Evolutionary conservation across 92 coral and sea anemone genomes (phyloP).

Genomic region (Phymanthus crucifer): DNA sequence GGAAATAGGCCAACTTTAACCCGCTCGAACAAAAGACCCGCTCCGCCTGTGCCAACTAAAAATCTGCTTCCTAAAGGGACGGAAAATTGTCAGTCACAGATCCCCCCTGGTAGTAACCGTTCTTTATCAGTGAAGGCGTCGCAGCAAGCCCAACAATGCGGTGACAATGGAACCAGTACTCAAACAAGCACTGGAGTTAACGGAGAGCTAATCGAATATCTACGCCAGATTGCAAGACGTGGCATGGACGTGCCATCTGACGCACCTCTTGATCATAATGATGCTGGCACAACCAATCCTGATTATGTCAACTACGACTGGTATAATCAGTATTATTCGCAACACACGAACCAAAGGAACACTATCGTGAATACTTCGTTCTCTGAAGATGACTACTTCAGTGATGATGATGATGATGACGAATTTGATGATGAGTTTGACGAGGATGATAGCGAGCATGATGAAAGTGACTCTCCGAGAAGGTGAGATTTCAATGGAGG

Average conservation of each 20-base stretch:
- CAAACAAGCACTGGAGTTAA: not conserved
- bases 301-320: slow-evolving; percentile 26
- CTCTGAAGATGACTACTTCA: slow-evolving; percentile 48
- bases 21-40: slow-evolving; percentile 12
- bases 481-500: slow-evolving; percentile 33
- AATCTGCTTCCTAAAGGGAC: not conserved
- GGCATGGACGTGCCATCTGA: slow-evolving; percentile 8
- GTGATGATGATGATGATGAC: slow-evolving; percentile 42
- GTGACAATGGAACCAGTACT: not conserved
- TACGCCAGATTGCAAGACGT: slow-evolving; percentile 22
- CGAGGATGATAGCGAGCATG: slow-evolving; percentile 26
- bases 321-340: slow-evolving; percentile 12
- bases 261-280: not conserved
- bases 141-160: not conserved
- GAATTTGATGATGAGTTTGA: slow-evolving; percentile 41
- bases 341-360: slow-evolving; percentile 7
- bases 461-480: slow-evolving; percentile 10
- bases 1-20: not conserved
- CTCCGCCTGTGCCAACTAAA: slow-evolving; percentile 31
- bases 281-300: slow-evolving; percentile 6
- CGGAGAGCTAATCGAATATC: slow-evolving; percentile 26
- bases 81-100: not conserved
- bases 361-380: not conserved
- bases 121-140: not conserved
- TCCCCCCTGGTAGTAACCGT: too few relatives aligned